Base-by-base conservation (phyloP, 1,140 invertebrate species). In the Cotesia chilonis region DNA sequence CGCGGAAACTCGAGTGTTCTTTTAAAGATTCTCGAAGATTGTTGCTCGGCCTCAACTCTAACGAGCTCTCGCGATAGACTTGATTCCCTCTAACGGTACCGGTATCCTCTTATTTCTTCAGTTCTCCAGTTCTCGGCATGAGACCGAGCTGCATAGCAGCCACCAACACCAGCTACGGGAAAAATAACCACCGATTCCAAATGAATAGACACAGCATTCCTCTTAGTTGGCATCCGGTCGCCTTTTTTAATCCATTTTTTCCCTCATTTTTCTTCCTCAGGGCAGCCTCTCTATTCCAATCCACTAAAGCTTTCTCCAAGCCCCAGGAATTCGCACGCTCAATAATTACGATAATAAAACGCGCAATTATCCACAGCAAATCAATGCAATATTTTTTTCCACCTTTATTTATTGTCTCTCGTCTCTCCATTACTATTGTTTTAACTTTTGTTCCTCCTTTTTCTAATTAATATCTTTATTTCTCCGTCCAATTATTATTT, bases 41-140 rank as follows among this genome's bases (percentile, higher is more conserved):
- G 55, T 69, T 59, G 57, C 41, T 14, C 52, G 17, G 57, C 37
- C 65, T 68, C 41, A 28, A 28, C 28, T 28, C 71, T 72, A 72
- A 72, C 71, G 71, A 72, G 71, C 71, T 68, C 65, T 60, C 54
- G 54, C 67, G 55, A 47, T 68, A 60, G 71, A 72, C 57, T 35
- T 54, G 52, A 59, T 72, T 72, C 64, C 41, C 61, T 72, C 66
- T 72, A 72, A 72, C 71, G 65, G 71, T 72, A 67, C 38, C 36
- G 41, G 6, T 7, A 47, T 47, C 41, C 41, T 47, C 41, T 47
- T 47, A 28, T 28, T 47, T 47, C 41, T 47, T 1, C 10, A 47
- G 6, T 47, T 47, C 7, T 6, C 17, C 20, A 54, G 36, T 28
- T 28, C 28, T 51, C 14, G 41, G 17, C 17, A 41, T 36, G 37